Evolutionary conservation across 2,113 vertebrate species (phyloP), one percentile per base, ranked within the genome.

Genomic region (Ariopsis seemanni): DNA sequence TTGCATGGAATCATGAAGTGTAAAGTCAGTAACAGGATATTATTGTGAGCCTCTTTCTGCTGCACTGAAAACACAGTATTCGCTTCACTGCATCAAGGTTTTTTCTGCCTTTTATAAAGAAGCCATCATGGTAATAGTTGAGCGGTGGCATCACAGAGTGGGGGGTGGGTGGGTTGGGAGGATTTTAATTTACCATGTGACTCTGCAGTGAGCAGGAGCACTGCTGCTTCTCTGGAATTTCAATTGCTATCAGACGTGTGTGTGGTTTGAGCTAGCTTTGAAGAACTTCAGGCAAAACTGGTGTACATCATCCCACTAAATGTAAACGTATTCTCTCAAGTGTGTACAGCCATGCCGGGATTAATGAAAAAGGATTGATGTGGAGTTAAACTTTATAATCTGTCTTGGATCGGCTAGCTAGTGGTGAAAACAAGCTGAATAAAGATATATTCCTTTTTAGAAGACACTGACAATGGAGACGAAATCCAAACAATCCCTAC

Each of bases 11-110:
- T 93, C 92, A 93, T 93, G 91, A 93, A 93, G 92, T 94, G 91
- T 90, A 91, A 94, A 94, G 91, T 91, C 92, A 93, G 93, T 91
- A 94, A 93, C 91, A 92, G 93, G 93, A 94, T 94, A 94, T 94
- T 92, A 93, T 94, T 94, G 91, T 92, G 91, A 92, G 93, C 62
- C 62, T 91, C 90, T 92, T 91, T 89, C 91, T 92, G 92, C 91
- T 90, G 90, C 90, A 91, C 91, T 92, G 84, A 93, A 93, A 94
- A 94, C 91, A 91, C 90, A 91, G 77, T 34, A 79, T 88, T 85
- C 84, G 84, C 84, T 90, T 78, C 85, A 87, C 53, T 90, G 78
- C 85, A 80, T 86, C 50, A 80, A 62, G 83, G 50, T 58, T 87
- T 89, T 90, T 77, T 79, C n/a, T 84, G n/a, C 62, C 85, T 88